Evolutionary conservation across 2,113 vertebrate species (phyloP).

Genomic region (Raphicerus campestris): DNA sequence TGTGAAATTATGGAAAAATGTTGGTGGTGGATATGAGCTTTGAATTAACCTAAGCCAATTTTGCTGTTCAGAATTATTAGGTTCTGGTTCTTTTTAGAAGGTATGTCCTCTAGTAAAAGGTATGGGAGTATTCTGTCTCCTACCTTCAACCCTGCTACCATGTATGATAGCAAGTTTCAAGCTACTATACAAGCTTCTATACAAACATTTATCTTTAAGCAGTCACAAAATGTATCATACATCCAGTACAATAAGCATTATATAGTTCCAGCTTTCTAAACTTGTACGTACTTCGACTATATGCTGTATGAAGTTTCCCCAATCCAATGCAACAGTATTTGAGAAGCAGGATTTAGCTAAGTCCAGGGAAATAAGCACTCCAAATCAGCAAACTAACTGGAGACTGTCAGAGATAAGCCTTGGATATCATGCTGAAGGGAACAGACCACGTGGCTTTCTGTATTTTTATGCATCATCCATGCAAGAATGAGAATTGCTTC

Average conservation of each 20-base stretch:
- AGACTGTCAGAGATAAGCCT: not conserved
- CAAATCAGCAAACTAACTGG: not conserved
- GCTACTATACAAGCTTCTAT: not conserved
- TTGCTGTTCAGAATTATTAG: not conserved
- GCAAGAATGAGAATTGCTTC: not conserved
- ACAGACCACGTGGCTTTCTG: accelerated
- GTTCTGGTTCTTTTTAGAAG: not conserved
- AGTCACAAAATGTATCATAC: not conserved
- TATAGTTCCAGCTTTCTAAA: not conserved
- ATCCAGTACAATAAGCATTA: not conserved
- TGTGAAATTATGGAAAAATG: not conserved
- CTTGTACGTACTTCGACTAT: not conserved
- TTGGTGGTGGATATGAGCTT: not conserved
- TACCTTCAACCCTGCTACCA: not conserved
- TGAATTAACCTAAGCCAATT: not conserved
- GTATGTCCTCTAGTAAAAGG: not conserved
- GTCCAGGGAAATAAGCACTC: not conserved
- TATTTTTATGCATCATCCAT: not conserved
- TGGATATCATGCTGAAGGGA: not conserved
- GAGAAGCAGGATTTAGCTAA: not conserved
- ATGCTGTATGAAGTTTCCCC: not conserved
- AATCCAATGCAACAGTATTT: not conserved
- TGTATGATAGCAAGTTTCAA: not conserved
- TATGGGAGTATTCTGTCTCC: not conserved
- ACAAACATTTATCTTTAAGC: not conserved